Base-by-base conservation (phyloP, 2,888 invertebrate genomes). In the Drosophila limbata region DNA sequence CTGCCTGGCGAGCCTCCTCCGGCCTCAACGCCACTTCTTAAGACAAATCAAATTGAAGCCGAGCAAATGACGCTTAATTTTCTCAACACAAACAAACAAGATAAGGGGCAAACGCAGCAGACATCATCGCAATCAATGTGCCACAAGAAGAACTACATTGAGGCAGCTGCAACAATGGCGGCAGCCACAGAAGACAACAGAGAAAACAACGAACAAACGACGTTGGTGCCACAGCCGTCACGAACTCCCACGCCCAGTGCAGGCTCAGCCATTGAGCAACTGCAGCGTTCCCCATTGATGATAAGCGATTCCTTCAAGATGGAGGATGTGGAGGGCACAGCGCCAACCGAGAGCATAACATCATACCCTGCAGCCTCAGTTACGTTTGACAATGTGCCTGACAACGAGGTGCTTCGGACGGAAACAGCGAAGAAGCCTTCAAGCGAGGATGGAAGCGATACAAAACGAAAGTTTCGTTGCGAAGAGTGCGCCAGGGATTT, bases 401-500 rank as follows among this genome's bases (percentile, higher is more conserved):
- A 48, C 17, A 48, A 33, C 8, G 75, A 71, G 19, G 44, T 37
- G 35, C 66, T 50, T 15, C 17, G 55, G 8, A 57, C 50, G 50
- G 70, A 72, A 3, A 19, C 53, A 6, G 73, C 21, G 35, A 44
- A 62, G 5, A 40, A 40, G 62, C 1, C 53, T 53, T 13, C 59
- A 47, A 8, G 8, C 48, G 45, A 17, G 5, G 35, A 21, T 10
- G 42, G 59, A 1, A 33, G n/a, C 55, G 59, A 53, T 8, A 2
- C 65, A 0, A 80, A 69, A 0, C 72, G 76, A 5, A 84, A 85
- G n/a, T 88, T 80, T 55, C 72, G 76, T 17, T 92, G 92, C 57
- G 67, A 80, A 6, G 90, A 88, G 52, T 98, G 98, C 82, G 94
- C 94, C 11, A 93, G 96, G 17, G 94, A 95, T 61, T 97, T 97